Evolutionary conservation across 1,140 invertebrate species (phyloP).

Genomic region (Drosophila bocki): DNA sequence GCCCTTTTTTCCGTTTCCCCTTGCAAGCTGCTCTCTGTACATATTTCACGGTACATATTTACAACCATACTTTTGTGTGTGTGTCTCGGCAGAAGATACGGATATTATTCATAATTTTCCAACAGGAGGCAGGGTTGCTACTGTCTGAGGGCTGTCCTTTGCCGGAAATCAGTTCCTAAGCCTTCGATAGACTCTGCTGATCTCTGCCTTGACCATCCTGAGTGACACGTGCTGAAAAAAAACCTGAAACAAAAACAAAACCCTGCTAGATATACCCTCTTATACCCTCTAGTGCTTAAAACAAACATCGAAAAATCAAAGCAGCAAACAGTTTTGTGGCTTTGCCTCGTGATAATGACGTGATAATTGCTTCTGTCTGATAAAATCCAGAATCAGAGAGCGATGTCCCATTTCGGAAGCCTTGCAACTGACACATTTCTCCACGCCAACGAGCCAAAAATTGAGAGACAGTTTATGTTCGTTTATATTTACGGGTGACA

Average conservation of each 20-base stretch:
- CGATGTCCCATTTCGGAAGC: conserved; percentile 73
- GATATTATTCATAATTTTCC: conserved; percentile 84
- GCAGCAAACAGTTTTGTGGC: conserved; percentile 46
- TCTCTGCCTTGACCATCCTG: conserved; percentile 23
- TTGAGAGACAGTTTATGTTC: conserved; percentile 58
- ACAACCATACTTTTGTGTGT: not conserved
- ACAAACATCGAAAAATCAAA: conserved; percentile 33
- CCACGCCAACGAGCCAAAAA: conserved; percentile 29
- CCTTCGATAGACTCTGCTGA: not conserved
- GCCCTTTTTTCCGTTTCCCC: conserved; percentile 53
- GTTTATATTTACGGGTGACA: conserved; percentile 21
- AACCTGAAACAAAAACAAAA: too few species aligned
- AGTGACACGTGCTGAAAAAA: conserved; percentile 20
- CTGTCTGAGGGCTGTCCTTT: conserved; percentile 62
- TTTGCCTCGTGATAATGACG: conserved; percentile 71
- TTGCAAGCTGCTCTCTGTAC: conserved; percentile 63
- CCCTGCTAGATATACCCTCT: conserved; percentile 9
- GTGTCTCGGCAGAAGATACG: conserved; percentile 66
- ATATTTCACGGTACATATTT: conserved; percentile 42
- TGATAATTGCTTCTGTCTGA: conserved; percentile 78
- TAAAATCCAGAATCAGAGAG: conserved; percentile 25
- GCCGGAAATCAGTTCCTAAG: conserved; percentile 47
- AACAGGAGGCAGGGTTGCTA: conserved; percentile 38
- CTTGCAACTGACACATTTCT: conserved; percentile 82
- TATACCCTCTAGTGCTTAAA: not conserved